Evolutionary conservation across 2,888 invertebrate species (phyloP).

Genomic region (Pristionchus japonicus): DNA sequence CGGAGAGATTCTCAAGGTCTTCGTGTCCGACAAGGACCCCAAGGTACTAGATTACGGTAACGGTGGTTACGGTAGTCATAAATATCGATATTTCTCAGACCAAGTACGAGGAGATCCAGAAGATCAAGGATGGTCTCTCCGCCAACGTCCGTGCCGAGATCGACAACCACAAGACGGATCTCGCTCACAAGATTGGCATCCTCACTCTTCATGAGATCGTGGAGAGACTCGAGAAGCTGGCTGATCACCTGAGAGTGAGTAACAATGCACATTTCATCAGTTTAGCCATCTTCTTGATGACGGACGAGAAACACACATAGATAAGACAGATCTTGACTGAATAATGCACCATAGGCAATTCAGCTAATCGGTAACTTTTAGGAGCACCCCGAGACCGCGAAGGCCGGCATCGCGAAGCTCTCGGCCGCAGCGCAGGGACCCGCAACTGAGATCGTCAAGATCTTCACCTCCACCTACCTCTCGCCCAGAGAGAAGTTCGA

Average conservation of each 20-base stretch:
- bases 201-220: conserved; percentile 16
- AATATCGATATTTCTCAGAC: too few species aligned
- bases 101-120: neutral
- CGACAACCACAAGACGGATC: conserved; percentile 8
- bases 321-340: too few species aligned
- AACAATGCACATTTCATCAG: too few species aligned
- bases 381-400: neutral
- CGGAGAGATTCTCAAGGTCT: neutral
- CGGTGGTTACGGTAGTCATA: too few species aligned
- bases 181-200: conserved; percentile 32
- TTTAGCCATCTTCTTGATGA: too few species aligned
- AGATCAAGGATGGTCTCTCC: neutral
- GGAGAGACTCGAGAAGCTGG: conserved; percentile 29
- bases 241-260: neutral
- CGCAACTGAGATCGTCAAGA: conserved; percentile 19
- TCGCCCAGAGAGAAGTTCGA: neutral
- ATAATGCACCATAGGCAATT: too few species aligned
- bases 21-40: neutral
- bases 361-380: too few species aligned
- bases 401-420: conserved; percentile 2
- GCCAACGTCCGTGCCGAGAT: neutral
- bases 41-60: too few species aligned
- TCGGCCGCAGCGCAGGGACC: conserved; percentile 17
- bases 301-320: too few species aligned
- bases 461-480: conserved; percentile 10